These are phyloP conservation scores for Cryptus armator DNA, from an alignment of 2,888 invertebrate genomes.

Conservation along the genomic window DNA sequence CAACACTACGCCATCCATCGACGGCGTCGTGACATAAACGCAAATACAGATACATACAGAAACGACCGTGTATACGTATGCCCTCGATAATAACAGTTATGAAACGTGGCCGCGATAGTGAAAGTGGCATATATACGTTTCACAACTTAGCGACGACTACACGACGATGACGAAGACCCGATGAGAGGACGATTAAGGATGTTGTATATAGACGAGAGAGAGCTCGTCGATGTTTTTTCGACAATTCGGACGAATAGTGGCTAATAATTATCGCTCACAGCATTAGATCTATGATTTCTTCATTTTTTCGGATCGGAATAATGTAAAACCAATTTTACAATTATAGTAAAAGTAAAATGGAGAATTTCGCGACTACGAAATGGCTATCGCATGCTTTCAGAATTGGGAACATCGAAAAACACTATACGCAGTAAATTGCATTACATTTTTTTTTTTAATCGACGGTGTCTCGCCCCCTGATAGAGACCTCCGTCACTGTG, in stretches of 20 bases:
- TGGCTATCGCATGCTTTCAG: neutral
- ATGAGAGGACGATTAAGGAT: conserved; percentile 42
- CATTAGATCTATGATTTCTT: neutral
- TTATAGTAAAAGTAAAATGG: too few species aligned
- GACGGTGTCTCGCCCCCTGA: neutral
- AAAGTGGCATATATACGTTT: conserved; percentile 83
- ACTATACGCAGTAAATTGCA: neutral
- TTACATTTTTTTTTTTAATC: neutral
- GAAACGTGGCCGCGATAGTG: conserved; percentile 85
- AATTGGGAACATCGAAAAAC: neutral
- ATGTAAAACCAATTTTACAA: neutral
- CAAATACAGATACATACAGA: conserved; percentile 49
- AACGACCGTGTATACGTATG: conserved; percentile 76
- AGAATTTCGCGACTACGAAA: neutral
- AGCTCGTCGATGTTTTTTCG: conserved; percentile 21
- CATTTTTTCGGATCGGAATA: neutral
- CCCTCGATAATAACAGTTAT: conserved; percentile 85
- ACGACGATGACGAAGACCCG: conserved; percentile 59
- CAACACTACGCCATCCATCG: conserved; percentile 1
- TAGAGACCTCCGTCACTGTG: neutral
- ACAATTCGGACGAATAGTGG: neutral
- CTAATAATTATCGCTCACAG: neutral
- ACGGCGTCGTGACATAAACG: conserved; percentile 13
- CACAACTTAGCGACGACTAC: conserved; percentile 78
- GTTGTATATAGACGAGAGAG: conserved; percentile 34